phyloP scores from a whole-genome alignment of 64 coral and sea anemone species.

The Actinia tenebrosa region DNA sequence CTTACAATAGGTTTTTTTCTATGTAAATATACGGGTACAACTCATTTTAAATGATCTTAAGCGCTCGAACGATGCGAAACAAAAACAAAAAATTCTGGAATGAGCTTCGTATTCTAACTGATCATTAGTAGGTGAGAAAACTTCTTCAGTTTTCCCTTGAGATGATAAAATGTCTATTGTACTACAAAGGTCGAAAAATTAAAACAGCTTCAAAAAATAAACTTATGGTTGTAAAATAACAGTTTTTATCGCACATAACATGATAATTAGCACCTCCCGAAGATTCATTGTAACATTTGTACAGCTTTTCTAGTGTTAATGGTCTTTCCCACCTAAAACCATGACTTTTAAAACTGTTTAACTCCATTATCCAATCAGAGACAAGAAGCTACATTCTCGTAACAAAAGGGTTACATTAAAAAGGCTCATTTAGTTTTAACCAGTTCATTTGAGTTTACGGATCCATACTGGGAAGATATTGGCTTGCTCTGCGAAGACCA shows the following conservation, averaged over 20 bases:
- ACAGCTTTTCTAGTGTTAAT: conserved; percentile 3
- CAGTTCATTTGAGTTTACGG: background rate
- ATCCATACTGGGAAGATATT: background rate
- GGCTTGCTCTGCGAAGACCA: background rate
- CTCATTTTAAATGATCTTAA: background rate
- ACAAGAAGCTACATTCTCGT: background rate
- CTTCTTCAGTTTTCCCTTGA: background rate
- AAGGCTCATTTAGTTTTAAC: background rate
- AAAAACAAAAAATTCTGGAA: too few species aligned
- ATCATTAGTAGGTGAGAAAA: background rate
- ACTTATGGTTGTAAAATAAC: background rate
- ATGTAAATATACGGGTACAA: too few species aligned
- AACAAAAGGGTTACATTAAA: conserved; percentile 1
- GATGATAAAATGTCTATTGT: background rate
- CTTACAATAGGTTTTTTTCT: too few species aligned
- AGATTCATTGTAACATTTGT: background rate
- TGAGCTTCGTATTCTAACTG: background rate
- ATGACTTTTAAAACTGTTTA: background rate
- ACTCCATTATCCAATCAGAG: background rate
- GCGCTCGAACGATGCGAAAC: background rate
- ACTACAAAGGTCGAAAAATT: background rate
- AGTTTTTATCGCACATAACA: background rate
- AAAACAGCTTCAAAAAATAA: background rate
- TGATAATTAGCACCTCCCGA: background rate
- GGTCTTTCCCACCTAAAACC: background rate